Evolutionary conservation across 2,113 vertebrate genomes (phyloP).

Genomic region (Atractosteus spatula): DNA sequence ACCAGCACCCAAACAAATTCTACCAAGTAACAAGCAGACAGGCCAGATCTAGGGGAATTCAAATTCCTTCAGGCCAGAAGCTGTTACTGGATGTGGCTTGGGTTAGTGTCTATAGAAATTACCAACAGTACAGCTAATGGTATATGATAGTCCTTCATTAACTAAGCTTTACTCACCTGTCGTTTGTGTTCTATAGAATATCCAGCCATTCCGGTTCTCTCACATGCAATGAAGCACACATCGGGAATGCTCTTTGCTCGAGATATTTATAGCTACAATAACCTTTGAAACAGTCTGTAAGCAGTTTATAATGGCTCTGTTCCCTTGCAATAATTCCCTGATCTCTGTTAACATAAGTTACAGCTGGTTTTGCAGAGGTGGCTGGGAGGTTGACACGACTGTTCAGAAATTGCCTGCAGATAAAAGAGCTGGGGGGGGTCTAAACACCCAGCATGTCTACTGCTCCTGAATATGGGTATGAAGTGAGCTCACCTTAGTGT

Average conservation of each 20-base stretch:
- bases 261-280: conserved; percentile 73
- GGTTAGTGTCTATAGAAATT: conserved; percentile 48
- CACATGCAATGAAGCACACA: conserved; percentile 71
- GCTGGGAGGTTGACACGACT: conserved; percentile 63
- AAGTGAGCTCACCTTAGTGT: not conserved
- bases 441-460: conserved; percentile 36
- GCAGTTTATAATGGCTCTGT: conserved; percentile 79
- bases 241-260: conserved; percentile 54
- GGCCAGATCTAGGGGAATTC: conserved; percentile 57
- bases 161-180: conserved; percentile 72
- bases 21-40: conserved; percentile 70
- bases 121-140: conserved; percentile 68
- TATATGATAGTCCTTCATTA: conserved; percentile 66
- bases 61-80: conserved; percentile 61
- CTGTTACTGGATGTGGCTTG: conserved; percentile 65
- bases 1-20: conserved; percentile 70
- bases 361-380: conserved; percentile 71
- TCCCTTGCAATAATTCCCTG: conserved; percentile 77
- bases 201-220: conserved; percentile 66
- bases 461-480: conserved; percentile 28
- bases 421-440: conserved; percentile 52
- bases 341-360: conserved; percentile 77
- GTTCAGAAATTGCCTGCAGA: conserved; percentile 62
- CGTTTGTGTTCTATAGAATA: conserved; percentile 73
- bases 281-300: conserved; percentile 77